These are phyloP conservation scores for human DNA, from an alignment of 2,113 vertebrate genomes.

Conservation along the genomic window DNA sequence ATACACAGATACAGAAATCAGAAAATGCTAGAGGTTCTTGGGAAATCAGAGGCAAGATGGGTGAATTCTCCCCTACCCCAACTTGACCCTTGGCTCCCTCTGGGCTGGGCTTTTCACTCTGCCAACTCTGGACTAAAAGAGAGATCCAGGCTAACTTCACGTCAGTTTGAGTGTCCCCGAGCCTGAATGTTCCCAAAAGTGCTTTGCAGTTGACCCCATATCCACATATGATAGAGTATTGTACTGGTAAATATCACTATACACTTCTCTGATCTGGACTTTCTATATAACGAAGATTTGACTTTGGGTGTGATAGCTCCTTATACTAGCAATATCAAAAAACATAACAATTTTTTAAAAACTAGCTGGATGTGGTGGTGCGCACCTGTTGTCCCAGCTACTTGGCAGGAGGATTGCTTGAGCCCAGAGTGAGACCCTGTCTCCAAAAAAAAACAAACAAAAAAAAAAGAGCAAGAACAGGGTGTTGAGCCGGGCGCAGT, in stretches of 20 bases:
- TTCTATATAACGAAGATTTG: slow-evolving; percentile 25
- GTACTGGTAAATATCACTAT: neutral
- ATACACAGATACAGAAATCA: neutral
- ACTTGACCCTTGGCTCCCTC: neutral
- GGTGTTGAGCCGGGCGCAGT: too few species aligned
- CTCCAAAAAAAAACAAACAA: too few species aligned
- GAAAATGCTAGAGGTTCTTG: neutral
- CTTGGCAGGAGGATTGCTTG: too few species aligned
- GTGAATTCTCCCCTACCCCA: neutral
- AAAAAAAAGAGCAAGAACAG: too few species aligned
- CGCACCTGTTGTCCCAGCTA: too few species aligned
- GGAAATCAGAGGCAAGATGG: neutral
- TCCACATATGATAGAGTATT: neutral
- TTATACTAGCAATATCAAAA: neutral
- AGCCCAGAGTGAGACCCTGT: too few species aligned
- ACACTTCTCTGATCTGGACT: neutral
- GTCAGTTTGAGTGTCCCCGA: neutral
- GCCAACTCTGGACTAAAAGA: neutral
- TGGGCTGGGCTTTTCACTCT: neutral
- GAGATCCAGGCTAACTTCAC: neutral
- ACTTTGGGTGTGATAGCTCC: neutral
- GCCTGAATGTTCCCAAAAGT: neutral
- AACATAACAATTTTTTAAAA: neutral
- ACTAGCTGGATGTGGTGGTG: too few species aligned
- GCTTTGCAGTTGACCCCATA: neutral